A percentile compares a stretch with the other conserved stretches of the same genome.
phyloP scores from a whole-genome alignment of 2,797 vertebrate species.

The Falco berigora region DNA sequence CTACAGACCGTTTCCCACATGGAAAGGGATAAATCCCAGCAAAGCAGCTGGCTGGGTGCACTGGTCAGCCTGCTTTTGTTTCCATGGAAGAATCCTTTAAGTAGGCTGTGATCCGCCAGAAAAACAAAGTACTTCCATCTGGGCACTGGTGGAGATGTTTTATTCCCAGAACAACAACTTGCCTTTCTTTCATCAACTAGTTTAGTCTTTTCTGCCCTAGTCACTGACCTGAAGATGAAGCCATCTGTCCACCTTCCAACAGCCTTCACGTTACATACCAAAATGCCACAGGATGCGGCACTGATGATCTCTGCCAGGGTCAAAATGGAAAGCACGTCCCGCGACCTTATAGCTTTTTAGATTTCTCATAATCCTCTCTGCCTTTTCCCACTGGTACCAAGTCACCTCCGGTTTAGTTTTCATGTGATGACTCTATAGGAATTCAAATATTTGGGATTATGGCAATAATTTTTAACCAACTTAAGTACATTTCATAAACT shows the following conservation, averaged over 20 bases:
- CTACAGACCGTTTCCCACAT: background rate
- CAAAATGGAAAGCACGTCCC: background rate
- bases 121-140: background rate
- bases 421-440: background rate
- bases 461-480: background rate
- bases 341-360: background rate
- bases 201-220: slow-evolving; percentile 9
- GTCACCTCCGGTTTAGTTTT: background rate
- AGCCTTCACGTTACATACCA: background rate
- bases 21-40: background rate
- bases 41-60: background rate
- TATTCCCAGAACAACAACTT: background rate
- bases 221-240: slow-evolving; percentile 1
- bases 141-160: background rate
- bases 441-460: background rate
- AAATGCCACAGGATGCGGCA: background rate
- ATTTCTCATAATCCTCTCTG: background rate
- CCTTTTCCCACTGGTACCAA: background rate
- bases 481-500: background rate
- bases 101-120: background rate
- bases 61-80: background rate
- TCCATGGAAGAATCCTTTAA: background rate
- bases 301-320: background rate
- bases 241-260: background rate
- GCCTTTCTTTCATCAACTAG: background rate